phyloP scores from a whole-genome alignment of 2,113 vertebrate species.

The Hyla sarda region DNA sequence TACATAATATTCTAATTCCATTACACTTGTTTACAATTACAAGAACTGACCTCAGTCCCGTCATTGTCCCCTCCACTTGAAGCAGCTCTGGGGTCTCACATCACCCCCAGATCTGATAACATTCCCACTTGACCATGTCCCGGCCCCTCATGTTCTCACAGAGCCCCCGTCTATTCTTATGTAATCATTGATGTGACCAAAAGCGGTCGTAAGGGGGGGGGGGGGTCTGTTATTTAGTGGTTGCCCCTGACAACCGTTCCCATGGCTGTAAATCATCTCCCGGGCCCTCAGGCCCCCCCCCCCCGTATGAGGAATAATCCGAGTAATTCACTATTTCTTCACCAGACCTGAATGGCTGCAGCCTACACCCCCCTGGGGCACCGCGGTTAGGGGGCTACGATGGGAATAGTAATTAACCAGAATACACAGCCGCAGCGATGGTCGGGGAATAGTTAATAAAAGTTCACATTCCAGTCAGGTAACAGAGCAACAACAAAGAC shows the following conservation, averaged over 20 bases:
- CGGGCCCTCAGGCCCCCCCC: constrained; percentile 33
- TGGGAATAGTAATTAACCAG: neutral
- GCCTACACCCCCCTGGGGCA: neutral
- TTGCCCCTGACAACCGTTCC: constrained; percentile 69
- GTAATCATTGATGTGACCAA: neutral
- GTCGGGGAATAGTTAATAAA: neutral
- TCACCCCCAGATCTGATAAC: neutral
- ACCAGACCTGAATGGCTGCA: neutral
- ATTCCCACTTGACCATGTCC: neutral
- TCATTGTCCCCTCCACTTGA: neutral
- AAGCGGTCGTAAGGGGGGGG: no score
- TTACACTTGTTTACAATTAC: no score
- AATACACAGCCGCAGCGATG: neutral
- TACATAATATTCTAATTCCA: no score
- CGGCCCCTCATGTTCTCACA: neutral
- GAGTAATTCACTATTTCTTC: constrained; percentile 13
- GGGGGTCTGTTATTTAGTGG: constrained; percentile 62
- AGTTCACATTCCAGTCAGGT: neutral
- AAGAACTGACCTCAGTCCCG: neutral
- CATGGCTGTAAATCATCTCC: constrained; percentile 70
- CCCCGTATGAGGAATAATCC: constrained; percentile 61
- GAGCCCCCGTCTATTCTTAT: neutral
- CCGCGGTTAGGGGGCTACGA: neutral
- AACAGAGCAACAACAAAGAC: neutral
- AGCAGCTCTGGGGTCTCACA: neutral